Conservation (phyloP, 2,888 invertebrate genomes). For the Biston betularia region DNA sequence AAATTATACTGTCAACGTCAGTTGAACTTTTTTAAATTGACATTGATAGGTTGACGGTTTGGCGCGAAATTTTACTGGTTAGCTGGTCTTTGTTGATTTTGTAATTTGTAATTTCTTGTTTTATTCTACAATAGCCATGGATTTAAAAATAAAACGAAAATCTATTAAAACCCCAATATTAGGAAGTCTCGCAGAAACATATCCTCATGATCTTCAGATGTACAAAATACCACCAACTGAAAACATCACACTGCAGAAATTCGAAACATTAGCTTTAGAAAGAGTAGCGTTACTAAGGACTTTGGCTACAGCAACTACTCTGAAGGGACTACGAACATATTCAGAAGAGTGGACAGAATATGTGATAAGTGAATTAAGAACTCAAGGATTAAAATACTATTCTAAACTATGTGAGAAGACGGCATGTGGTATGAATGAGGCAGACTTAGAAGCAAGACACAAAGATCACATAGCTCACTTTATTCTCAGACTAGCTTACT, state of each 20-base stretch:
- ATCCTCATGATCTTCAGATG: conserved; percentile 92
- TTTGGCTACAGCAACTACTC: conserved; percentile 90
- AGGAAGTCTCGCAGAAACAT: conserved; percentile 83
- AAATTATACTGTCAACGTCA: too few species aligned
- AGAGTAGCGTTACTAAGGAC: conserved; percentile 92
- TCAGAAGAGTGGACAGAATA: conserved; percentile 89
- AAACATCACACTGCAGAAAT: conserved; percentile 92
- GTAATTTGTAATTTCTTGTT: neutral
- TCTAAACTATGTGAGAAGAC: conserved; percentile 86
- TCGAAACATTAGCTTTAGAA: conserved; percentile 95
- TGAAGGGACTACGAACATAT: conserved; percentile 86
- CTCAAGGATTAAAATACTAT: conserved; percentile 89
- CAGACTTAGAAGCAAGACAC: conserved; percentile 88
- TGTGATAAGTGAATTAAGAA: conserved; percentile 88
- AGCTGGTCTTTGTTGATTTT: neutral
- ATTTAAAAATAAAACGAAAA: conserved; percentile 79
- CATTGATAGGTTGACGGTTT: neutral
- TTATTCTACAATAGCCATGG: conserved; percentile 58
- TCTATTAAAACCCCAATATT: conserved; percentile 65
- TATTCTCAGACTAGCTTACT: conserved; percentile 96
- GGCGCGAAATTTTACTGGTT: conserved; percentile 9
- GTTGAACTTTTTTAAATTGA: too few species aligned
- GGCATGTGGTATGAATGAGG: conserved; percentile 84
- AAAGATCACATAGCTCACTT: conserved; percentile 97
- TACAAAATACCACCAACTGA: conserved; percentile 92